Percentiles rank a stretch among this genome's conserved stretches.
Conservation (phyloP, 2,797 vertebrate species). For the Sternarchorhynchus goeldii region DNA sequence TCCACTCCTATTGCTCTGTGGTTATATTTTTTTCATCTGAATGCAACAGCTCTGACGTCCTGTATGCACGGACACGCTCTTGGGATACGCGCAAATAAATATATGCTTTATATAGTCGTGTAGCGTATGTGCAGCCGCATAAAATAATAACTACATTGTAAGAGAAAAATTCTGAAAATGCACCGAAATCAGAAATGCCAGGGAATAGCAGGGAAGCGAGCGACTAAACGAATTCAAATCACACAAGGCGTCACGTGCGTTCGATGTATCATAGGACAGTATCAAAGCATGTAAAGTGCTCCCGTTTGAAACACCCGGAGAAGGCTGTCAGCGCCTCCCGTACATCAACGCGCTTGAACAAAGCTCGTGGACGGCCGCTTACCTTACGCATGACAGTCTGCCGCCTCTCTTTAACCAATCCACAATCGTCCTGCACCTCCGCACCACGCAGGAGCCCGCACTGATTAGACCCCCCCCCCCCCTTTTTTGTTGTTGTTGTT, state of each 20-base stretch:
- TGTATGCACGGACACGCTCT: not conserved
- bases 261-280: slow-evolving; percentile 50
- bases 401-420: slow-evolving; percentile 75
- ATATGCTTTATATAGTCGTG: not conserved
- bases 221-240: slow-evolving; percentile 45
- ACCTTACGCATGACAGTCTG: slow-evolving; percentile 80
- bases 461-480: slow-evolving; percentile 62
- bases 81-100: not conserved
- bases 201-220: slow-evolving; percentile 5
- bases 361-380: slow-evolving; percentile 71
- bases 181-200: not conserved
- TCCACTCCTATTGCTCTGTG: not conserved
- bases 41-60: not conserved
- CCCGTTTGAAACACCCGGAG: slow-evolving; percentile 42
- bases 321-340: slow-evolving; percentile 55
- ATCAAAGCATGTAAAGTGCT: slow-evolving; percentile 50
- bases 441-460: slow-evolving; percentile 43
- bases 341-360: slow-evolving; percentile 74
- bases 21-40: not conserved
- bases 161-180: slow-evolving; percentile 13
- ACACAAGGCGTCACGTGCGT: slow-evolving; percentile 33
- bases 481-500: slow-evolving; percentile 60
- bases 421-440: slow-evolving; percentile 67
- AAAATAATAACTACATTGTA: slow-evolving; percentile 13
- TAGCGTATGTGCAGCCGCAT: not conserved